These are phyloP conservation scores for Clavelina lepadiformis DNA, from an alignment of 23 tunicate species.

Conservation along the genomic window DNA sequence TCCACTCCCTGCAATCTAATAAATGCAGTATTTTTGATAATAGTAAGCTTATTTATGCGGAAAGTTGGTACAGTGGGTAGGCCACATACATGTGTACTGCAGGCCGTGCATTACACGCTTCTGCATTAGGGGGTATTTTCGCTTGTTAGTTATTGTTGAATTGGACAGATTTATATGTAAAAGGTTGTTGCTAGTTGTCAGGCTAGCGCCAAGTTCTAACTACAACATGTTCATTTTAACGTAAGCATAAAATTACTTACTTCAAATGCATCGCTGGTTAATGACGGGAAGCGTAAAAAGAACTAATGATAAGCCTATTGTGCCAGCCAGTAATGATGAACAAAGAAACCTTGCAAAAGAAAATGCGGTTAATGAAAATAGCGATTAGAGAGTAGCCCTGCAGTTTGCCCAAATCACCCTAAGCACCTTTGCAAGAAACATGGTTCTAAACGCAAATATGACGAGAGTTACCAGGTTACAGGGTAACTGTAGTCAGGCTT, in stretches of 20 bases:
- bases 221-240: constrained; percentile 11
- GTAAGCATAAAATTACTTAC: background rate
- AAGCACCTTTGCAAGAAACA: constrained; percentile 23
- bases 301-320: constrained; percentile 5
- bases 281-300: constrained; percentile 16
- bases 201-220: no score
- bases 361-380: constrained; percentile 17
- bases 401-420: constrained; percentile 2
- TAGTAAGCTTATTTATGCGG: no score
- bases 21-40: no score
- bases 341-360: constrained; percentile 24
- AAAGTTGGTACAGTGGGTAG: no score
- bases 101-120: no score
- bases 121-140: no score
- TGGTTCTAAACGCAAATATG: constrained; percentile 30
- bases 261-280: constrained; percentile 13
- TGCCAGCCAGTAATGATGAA: constrained; percentile 11
- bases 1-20: no score
- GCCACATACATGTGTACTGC: no score
- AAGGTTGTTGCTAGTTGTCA: no score
- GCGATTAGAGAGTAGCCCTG: constrained; percentile 21
- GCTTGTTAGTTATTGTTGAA: no score
- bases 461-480: constrained; percentile 21
- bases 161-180: no score
- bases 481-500: no score